Base-by-base conservation (phyloP, 2,888 invertebrate species). In the Eristalis tenax region DNA sequence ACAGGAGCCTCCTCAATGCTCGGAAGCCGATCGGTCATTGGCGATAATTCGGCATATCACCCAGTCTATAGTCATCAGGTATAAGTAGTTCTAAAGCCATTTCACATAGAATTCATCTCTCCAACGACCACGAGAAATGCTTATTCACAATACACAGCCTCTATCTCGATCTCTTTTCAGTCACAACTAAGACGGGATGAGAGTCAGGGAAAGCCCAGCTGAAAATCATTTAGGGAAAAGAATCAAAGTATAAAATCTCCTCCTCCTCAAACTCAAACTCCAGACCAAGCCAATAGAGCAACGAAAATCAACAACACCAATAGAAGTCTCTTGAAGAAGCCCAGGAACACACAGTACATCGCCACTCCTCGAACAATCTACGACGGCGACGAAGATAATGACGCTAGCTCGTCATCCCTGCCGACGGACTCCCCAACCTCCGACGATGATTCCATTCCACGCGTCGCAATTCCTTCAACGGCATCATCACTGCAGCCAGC, bases 141-240 rank as follows among this genome's bases (percentile, higher is more conserved):
- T 75, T 64, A 86, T 86, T 61, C 83, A 82, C 71, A 83, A 68
- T 75, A 83, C 63, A 82, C 61, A 86, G 82, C 70, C 86, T 74
- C 66, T 86, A 13, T 83, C 78, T 86, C 86, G 78, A 71, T 83
- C 83, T 79, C 83, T 86, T 89, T 89, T 64, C 90, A 93, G 93
- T 92, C 92, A 90, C 93, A 92, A 90, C 90, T 92, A 92, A 93
- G 92, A 89, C 92, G 92, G 89, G 93, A 93, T 90, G 93, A 93
- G 92, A 92, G 91, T 90, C 91, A 92, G 87, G 91, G 91, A 89
- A 93, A 93, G 92, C 90, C 91, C 90, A 93, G 93, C 93, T 93
- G 93, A 93, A 93, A 93, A 91, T 92, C 91, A 90, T 90, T 91
- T 89, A 88, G 87, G 79, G 64, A 80, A 61, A 86, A 77, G 79